Percentiles rank a stretch among this genome's conserved stretches.
Conservation (phyloP, 1,140 invertebrate genomes). For the Microplitis mediator region DNA sequence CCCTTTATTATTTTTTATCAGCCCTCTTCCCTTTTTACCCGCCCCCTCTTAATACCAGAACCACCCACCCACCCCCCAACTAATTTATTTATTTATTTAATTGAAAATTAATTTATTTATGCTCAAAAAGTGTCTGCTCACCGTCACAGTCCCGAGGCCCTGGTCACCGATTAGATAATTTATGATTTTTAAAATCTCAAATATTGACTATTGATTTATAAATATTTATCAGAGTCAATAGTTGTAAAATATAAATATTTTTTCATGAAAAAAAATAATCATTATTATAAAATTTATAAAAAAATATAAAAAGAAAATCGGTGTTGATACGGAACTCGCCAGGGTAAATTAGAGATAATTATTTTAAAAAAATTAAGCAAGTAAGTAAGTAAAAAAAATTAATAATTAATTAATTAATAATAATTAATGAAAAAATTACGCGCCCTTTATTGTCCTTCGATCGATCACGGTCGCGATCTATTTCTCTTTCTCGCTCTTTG, state of each 20-base stretch:
- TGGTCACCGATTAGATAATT: neutral
- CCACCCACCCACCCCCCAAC: no score
- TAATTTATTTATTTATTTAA: no score
- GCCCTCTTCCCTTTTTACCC: slow-evolving; percentile 14
- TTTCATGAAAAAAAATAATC: neutral
- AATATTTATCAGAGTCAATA: neutral
- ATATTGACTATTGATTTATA: no score
- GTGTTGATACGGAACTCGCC: no score
- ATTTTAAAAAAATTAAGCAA: neutral
- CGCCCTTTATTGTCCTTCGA: slow-evolving; percentile 5
- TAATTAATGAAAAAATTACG: neutral
- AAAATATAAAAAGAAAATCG: no score
- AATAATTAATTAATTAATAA: no score
- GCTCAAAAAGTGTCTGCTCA: neutral
- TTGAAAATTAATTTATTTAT: no score
- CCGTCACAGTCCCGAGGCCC: neutral
- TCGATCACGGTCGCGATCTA: neutral
- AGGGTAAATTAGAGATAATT: neutral
- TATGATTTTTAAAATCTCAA: neutral
- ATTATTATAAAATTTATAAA: no score
- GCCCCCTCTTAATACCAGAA: neutral
- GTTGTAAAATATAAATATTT: neutral
- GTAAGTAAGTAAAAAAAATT: neutral
- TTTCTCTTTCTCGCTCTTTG: slow-evolving; percentile 8
- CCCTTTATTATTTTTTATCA: slow-evolving; percentile 31